Percentiles rank a stretch among this genome's conserved stretches.
phyloP scores from a whole-genome alignment of 2,797 vertebrate species.

The Platyrinchus mystaceus region DNA sequence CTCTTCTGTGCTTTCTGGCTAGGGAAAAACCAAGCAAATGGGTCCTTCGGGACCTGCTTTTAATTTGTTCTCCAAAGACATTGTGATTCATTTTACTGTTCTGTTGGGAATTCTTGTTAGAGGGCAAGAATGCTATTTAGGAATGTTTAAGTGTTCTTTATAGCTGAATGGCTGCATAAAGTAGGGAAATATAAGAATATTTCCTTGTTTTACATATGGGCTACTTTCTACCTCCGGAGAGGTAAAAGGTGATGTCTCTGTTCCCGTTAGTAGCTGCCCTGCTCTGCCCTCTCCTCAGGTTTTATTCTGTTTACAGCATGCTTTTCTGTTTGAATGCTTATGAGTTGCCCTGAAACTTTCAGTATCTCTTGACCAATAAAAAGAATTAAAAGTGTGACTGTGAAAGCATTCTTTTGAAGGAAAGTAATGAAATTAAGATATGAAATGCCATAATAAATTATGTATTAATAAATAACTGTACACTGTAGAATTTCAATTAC shows the following conservation, averaged over 20 bases:
- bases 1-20: not conserved
- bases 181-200: not conserved
- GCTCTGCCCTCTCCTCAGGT: not conserved
- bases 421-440: conserved; percentile 31
- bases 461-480: conserved; percentile 62
- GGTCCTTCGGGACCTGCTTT: not conserved
- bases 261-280: not conserved
- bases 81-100: not conserved
- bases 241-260: not conserved
- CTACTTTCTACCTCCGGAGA: not conserved
- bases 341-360: not conserved
- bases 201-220: not conserved
- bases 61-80: not conserved
- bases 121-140: not conserved
- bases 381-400: not conserved
- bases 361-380: not conserved
- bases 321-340: not conserved
- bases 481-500: conserved; percentile 62
- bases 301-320: not conserved
- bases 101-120: not conserved
- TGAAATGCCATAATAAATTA: conserved; percentile 55
- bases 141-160: not conserved
- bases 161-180: not conserved
- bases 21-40: not conserved
- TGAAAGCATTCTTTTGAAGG: not conserved